Conservation (phyloP, 2,797 vertebrate species). For the Fistularia commersonii region DNA sequence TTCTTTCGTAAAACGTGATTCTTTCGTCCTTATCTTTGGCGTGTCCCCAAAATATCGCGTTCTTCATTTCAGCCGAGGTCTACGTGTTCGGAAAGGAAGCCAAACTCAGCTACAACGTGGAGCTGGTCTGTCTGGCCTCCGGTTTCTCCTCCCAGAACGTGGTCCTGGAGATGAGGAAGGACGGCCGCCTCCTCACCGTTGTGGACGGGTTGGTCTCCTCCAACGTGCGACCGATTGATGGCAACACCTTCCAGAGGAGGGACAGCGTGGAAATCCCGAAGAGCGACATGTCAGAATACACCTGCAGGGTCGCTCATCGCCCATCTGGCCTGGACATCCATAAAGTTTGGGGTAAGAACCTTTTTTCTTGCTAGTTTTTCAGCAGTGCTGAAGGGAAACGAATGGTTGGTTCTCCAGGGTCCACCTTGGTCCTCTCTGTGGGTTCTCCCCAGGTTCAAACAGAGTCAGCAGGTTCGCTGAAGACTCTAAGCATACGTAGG, state of each 20-base stretch:
- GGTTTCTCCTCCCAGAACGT: conserved; percentile 56
- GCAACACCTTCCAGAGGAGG: conserved; percentile 53
- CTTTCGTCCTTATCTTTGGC: too few relatives aligned
- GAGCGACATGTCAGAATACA: neutral
- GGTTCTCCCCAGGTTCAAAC: too few relatives aligned
- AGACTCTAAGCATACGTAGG: too few relatives aligned
- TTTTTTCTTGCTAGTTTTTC: too few relatives aligned
- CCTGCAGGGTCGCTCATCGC: conserved; percentile 32
- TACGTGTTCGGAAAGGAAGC: neutral
- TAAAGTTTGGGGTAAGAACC: conserved; percentile 43
- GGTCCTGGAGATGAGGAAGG: conserved; percentile 18
- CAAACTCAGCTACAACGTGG: rapidly evolving
- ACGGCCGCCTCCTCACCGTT: rapidly evolving
- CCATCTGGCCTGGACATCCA: rapidly evolving
- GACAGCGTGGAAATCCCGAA: conserved; percentile 37
- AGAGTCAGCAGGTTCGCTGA: too few relatives aligned
- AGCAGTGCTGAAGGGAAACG: too few relatives aligned
- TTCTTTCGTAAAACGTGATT: too few relatives aligned
- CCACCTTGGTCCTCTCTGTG: too few relatives aligned
- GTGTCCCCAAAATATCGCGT: neutral
- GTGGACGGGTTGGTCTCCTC: neutral
- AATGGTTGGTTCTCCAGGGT: too few relatives aligned
- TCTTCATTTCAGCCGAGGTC: conserved; percentile 30
- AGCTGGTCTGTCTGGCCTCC: conserved; percentile 64
- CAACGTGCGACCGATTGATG: conserved; percentile 45